Percentiles rank a stretch among this genome's conserved stretches.
Conservation (phyloP, 2,888 invertebrate genomes). For the Argyresthia goedartella region DNA sequence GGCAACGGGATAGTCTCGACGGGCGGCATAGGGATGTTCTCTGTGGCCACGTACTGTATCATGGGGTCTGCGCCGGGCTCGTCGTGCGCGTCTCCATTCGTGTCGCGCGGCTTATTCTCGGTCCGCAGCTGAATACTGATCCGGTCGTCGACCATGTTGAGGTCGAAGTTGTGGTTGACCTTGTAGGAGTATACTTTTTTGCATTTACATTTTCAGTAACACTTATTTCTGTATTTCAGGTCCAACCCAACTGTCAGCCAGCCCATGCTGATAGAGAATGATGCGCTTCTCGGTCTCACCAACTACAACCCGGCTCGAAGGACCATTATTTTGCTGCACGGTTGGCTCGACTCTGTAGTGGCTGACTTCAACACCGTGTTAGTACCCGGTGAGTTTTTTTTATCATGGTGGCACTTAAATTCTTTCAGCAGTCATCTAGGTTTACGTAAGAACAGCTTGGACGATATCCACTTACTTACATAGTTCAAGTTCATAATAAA, state of each 20-base stretch:
- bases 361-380: conserved; percentile 4
- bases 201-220: too few relatives aligned
- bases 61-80: conserved; percentile 43
- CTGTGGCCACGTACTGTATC: conserved; percentile 41
- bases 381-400: neutral
- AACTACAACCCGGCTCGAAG: conserved; percentile 1
- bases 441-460: too few relatives aligned
- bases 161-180: conserved; percentile 65
- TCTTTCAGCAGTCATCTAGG: too few relatives aligned
- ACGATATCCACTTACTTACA: too few relatives aligned
- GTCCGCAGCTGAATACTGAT: conserved; percentile 61
- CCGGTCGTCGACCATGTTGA: conserved; percentile 65
- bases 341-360: neutral
- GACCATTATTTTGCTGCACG: conserved; percentile 4
- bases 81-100: conserved; percentile 50
- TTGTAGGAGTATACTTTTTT: conserved; percentile 12
- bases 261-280: neutral
- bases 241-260: conserved; percentile 5
- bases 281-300: neutral
- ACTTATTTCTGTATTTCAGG: neutral
- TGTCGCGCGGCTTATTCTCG: conserved; percentile 38
- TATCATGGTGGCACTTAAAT: too few relatives aligned
- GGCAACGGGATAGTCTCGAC: conserved; percentile 60
- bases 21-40: conserved; percentile 27
- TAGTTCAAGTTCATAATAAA: too few relatives aligned